These are phyloP conservation scores for Cetoscarus ocellatus DNA, from an alignment of 2,797 vertebrate species.

Conservation along the genomic window DNA sequence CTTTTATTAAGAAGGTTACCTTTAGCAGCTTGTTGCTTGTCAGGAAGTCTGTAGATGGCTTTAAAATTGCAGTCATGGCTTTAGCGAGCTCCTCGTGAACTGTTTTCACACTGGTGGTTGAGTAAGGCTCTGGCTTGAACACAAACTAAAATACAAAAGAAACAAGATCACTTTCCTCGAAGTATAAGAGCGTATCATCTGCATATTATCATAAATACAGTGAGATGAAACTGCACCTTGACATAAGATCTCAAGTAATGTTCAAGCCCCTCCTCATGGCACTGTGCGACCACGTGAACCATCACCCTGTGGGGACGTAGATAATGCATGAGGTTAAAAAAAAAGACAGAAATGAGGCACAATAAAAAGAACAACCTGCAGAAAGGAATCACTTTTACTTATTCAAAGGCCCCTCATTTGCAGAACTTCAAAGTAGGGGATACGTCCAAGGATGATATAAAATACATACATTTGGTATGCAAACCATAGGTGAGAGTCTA, in stretches of 20 bases:
- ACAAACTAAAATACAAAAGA: constrained; percentile 86
- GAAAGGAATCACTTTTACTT: constrained; percentile 7
- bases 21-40: constrained; percentile 98
- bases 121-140: constrained; percentile 91
- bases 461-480: constrained; percentile 9
- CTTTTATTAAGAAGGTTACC: constrained; percentile 77
- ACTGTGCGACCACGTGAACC: constrained; percentile 97
- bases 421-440: constrained; percentile 46
- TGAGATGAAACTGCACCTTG: constrained; percentile 84
- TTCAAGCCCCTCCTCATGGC: constrained; percentile 96
- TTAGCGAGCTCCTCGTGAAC: constrained; percentile 97
- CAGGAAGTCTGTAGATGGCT: constrained; percentile 96
- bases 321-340: neutral
- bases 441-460: constrained; percentile 13
- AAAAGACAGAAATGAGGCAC: neutral
- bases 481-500: constrained; percentile 24
- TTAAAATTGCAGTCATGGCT: constrained; percentile 97
- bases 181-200: neutral
- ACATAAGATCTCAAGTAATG: constrained; percentile 96
- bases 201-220: neutral
- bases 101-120: constrained; percentile 83
- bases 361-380: neutral
- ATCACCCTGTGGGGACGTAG: constrained; percentile 88
- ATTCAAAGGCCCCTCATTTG: constrained; percentile 28
- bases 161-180: accelerated